phyloP scores from a whole-genome alignment of 2,888 invertebrate genomes.

The Himalopsyche japonica region DNA sequence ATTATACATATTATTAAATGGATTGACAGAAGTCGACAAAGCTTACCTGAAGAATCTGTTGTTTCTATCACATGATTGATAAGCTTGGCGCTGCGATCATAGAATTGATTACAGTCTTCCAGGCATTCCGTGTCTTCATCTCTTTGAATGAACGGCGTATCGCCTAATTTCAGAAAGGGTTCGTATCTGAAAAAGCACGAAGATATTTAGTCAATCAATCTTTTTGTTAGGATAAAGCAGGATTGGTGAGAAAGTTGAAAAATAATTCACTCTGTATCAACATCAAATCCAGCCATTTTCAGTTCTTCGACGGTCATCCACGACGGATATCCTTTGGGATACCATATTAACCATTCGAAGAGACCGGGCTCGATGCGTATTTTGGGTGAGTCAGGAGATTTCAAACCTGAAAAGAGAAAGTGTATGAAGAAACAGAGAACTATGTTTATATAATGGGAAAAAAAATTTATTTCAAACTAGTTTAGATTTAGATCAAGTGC shows the following conservation, averaged over 20 bases:
- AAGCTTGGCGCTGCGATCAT: constrained; percentile 53
- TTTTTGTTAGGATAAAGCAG: background rate
- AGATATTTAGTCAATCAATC: background rate
- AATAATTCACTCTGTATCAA: constrained; percentile 68
- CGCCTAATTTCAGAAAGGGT: constrained; percentile 50
- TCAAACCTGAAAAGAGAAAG: constrained; percentile 53
- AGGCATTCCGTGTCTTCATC: constrained; percentile 29
- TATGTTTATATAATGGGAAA: too few relatives aligned
- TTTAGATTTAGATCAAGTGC: too few relatives aligned
- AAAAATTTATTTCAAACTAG: too few relatives aligned
- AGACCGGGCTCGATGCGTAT: constrained; percentile 86
- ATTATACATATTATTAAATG: background rate
- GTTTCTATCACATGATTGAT: constrained; percentile 47
- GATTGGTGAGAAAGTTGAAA: constrained; percentile 6
- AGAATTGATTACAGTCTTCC: constrained; percentile 44
- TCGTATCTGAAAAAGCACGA: constrained; percentile 49
- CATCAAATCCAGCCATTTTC: constrained; percentile 71
- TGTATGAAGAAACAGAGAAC: background rate
- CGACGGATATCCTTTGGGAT: constrained; percentile 72
- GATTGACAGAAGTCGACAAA: background rate
- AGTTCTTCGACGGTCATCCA: constrained; percentile 80
- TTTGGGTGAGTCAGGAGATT: constrained; percentile 61
- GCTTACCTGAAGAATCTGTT: constrained; percentile 42
- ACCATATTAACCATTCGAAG: constrained; percentile 93
- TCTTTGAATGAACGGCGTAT: constrained; percentile 28